A percentile compares a stretch with the other conserved stretches of the same genome.
Evolutionary conservation across 2,113 vertebrate genomes (phyloP).

Genomic region (Platysternon megacephalum): DNA sequence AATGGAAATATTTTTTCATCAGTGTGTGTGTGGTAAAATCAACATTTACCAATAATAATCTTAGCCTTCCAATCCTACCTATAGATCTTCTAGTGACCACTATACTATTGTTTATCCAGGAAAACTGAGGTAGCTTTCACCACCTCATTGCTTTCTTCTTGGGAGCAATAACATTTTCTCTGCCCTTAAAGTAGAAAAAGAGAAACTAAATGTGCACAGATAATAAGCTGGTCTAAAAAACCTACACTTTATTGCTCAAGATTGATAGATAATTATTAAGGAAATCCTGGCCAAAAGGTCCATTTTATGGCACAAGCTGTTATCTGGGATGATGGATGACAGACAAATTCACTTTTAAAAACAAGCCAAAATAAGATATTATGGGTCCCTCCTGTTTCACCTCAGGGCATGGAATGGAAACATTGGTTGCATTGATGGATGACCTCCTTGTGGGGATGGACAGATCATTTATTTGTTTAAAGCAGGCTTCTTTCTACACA

Average conservation of each 20-base stretch:
- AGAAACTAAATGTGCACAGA: not conserved
- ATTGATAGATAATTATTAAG: not conserved
- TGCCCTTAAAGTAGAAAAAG: not conserved
- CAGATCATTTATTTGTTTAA: not conserved
- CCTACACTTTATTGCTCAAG: not conserved
- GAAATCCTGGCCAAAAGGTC: not conserved
- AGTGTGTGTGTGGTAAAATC: not conserved
- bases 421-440: not conserved
- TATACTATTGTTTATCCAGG: not conserved
- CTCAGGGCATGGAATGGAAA: not conserved
- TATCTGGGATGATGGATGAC: not conserved
- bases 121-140: not conserved
- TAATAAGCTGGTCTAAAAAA: not conserved
- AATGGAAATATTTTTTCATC: too few species aligned
- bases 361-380: not conserved
- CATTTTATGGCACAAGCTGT: not conserved
- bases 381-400: not conserved
- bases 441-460: not conserved
- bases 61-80: not conserved
- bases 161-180: not conserved
- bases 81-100: not conserved
- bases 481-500: not conserved
- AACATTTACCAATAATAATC: not conserved
- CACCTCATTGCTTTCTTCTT: not conserved
- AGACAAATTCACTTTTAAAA: not conserved